A percentile compares a stretch with the other conserved stretches of the same genome.
phyloP scores from a whole-genome alignment of 2,797 vertebrate species.

The Neoniphon sammara region DNA sequence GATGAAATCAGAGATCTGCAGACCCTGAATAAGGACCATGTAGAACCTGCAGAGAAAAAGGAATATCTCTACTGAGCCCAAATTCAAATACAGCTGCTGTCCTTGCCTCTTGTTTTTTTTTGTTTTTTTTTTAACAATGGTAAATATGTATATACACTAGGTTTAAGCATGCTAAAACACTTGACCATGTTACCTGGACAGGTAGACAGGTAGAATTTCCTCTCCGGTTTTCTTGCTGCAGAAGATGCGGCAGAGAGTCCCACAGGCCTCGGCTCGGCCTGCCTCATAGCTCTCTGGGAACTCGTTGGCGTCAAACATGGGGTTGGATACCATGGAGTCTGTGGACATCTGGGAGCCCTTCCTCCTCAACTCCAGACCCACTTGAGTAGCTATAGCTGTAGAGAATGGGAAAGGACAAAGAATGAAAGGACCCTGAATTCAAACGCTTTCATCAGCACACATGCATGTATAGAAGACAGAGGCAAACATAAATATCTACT shows the following conservation, averaged over 20 bases:
- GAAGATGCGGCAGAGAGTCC: constrained; percentile 96
- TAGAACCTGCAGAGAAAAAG: constrained; percentile 87
- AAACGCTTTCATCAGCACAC: constrained; percentile 30
- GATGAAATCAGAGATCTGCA: constrained; percentile 95
- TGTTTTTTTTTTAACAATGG: background rate
- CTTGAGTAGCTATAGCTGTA: constrained; percentile 93
- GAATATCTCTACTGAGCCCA: too few relatives aligned
- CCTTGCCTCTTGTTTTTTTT: too few relatives aligned
- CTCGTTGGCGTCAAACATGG: constrained; percentile 91
- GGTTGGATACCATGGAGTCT: constrained; percentile 94
- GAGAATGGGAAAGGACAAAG: constrained; percentile 70
- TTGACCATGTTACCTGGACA: constrained; percentile 87
- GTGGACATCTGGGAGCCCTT: constrained; percentile 97
- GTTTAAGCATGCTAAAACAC: background rate
- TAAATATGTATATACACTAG: too few relatives aligned
- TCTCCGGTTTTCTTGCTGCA: constrained; percentile 99
- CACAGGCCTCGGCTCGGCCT: constrained; percentile 94
- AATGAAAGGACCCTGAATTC: constrained; percentile 73
- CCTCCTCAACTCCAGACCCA: constrained; percentile 91
- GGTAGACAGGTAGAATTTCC: constrained; percentile 95
- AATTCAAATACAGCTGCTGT: too few relatives aligned
- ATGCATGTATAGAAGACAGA: constrained; percentile 64
- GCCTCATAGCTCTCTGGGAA: constrained; percentile 97
- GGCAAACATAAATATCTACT: constrained; percentile 55
- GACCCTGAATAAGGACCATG: constrained; percentile 98